These are phyloP conservation scores for Macaca nemestrina DNA, from an alignment of 2,113 vertebrate species.

Conservation along the genomic window DNA sequence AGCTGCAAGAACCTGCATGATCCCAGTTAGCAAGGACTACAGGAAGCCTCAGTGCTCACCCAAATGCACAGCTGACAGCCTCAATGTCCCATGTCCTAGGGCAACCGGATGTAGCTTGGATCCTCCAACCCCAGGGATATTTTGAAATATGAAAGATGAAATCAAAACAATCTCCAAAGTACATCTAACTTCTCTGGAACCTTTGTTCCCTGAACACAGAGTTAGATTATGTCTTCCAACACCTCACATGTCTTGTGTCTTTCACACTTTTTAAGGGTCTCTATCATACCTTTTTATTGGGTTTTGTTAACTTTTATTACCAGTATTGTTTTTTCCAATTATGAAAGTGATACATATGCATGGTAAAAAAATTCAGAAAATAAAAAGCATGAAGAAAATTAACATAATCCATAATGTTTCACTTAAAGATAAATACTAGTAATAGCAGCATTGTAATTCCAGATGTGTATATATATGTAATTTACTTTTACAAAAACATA, in stretches of 20 bases:
- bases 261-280: not conserved
- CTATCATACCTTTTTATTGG: not conserved
- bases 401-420: not conserved
- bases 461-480: not conserved
- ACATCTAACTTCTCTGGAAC: not conserved
- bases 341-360: not conserved
- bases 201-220: not conserved
- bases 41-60: not conserved
- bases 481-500: not conserved
- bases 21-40: not conserved
- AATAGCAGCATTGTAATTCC: conserved; percentile 1
- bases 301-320: conserved; percentile 1
- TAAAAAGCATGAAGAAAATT: conserved; percentile 1
- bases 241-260: not conserved
- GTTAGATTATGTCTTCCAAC: not conserved
- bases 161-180: not conserved
- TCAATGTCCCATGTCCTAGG: not conserved
- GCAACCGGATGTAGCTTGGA: not conserved
- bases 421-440: not conserved
- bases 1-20: not conserved
- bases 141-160: not conserved
- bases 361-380: conserved; percentile 9
- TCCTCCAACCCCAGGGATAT: not conserved
- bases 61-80: not conserved
- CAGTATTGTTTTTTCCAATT: not conserved